Evolutionary conservation across 1,140 invertebrate species (phyloP).

Genomic region (Meloidogyne floridensis): DNA sequence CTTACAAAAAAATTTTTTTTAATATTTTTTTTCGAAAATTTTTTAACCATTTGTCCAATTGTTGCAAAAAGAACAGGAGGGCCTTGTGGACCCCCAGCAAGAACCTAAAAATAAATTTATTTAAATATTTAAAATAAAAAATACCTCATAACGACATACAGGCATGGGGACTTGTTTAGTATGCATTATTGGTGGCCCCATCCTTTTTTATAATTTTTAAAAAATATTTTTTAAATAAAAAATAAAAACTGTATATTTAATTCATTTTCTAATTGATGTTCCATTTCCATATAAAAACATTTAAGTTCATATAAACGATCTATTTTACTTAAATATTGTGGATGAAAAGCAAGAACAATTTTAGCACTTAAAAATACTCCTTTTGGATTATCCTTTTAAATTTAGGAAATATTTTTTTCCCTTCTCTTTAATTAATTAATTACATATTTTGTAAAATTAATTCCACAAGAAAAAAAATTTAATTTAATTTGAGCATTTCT

Average conservation of each 20-base stretch:
- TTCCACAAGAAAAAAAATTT: constrained; percentile 56
- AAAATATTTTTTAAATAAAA: not conserved
- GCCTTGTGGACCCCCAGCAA: constrained; percentile 52
- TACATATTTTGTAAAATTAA: constrained; percentile 56
- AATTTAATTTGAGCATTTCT: constrained; percentile 57
- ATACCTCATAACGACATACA: constrained; percentile 57
- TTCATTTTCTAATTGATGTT: constrained; percentile 54
- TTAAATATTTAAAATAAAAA: not conserved
- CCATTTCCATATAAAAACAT: constrained; percentile 66
- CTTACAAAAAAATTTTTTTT: constrained; percentile 18
- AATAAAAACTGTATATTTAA: constrained; percentile 53
- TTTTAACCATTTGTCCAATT: constrained; percentile 61
- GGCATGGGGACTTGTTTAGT: constrained; percentile 65
- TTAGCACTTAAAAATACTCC: constrained; percentile 58
- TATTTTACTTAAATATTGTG: constrained; percentile 61
- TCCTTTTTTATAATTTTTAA: constrained; percentile 37
- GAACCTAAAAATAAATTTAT: not conserved
- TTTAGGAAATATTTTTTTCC: not conserved
- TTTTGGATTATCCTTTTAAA: constrained; percentile 38
- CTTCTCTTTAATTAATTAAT: constrained; percentile 32
- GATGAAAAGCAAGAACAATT: constrained; percentile 60
- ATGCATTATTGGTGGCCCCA: constrained; percentile 52
- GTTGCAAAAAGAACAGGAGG: constrained; percentile 64
- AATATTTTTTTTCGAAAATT: constrained; percentile 8
- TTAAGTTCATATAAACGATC: constrained; percentile 61